Percentiles rank a stretch among this genome's conserved stretches.
phyloP scores from a whole-genome alignment of 2,888 invertebrate species.

The Heteropelma amictum region DNA sequence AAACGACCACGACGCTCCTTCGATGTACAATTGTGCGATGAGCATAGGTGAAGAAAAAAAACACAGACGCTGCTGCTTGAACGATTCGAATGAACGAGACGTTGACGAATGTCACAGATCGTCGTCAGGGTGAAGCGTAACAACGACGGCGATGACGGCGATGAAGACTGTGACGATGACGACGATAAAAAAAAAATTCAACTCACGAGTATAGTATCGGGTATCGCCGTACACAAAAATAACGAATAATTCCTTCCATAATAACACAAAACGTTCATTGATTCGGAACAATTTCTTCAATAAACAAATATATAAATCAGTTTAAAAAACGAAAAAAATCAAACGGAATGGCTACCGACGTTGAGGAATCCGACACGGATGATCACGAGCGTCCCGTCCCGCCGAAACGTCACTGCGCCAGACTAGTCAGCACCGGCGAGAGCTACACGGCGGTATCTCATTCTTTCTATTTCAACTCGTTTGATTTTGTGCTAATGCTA shows the following conservation, averaged over 20 bases:
- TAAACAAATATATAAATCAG: neutral
- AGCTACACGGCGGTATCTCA: too few species aligned
- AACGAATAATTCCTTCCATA: neutral
- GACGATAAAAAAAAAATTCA: too few species aligned
- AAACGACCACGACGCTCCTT: too few species aligned
- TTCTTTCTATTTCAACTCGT: too few species aligned
- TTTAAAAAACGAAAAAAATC: neutral
- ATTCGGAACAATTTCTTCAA: neutral
- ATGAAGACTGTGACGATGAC: neutral
- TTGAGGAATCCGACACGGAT: slow-evolving; percentile 73
- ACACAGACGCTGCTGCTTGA: too few species aligned
- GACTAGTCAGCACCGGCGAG: slow-evolving; percentile 31
- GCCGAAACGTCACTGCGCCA: slow-evolving; percentile 69
- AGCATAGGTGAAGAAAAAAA: too few species aligned
- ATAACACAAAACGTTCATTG: neutral
- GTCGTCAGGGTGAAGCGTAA: neutral
- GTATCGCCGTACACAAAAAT: neutral
- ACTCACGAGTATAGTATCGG: neutral
- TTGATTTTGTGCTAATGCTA: too few species aligned
- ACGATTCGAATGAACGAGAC: slow-evolving; percentile 74
- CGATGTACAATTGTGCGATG: too few species aligned
- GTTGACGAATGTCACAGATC: neutral
- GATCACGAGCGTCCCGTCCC: slow-evolving; percentile 71
- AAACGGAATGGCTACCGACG: slow-evolving; percentile 72
- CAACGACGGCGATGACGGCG: neutral